phyloP scores from a whole-genome alignment of 2,797 vertebrate species.

The Lithobates pipiens region DNA sequence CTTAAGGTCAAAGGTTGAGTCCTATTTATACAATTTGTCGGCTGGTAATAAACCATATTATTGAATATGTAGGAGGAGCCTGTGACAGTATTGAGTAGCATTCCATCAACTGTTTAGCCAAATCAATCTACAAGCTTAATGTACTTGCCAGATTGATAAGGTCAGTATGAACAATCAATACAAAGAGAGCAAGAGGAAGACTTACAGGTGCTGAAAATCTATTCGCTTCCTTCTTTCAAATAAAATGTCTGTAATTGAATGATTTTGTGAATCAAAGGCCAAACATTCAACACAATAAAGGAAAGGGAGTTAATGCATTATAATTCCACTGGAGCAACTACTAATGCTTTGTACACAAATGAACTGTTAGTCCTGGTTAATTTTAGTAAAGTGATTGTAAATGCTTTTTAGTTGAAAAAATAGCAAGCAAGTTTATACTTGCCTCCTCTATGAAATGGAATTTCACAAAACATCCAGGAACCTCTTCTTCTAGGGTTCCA shows the following conservation, averaged over 20 bases:
- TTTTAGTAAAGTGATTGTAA: no score
- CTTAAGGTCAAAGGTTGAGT: slow-evolving; percentile 68
- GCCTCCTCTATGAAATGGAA: no score
- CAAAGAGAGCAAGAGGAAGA: slow-evolving; percentile 49
- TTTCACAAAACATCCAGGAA: no score
- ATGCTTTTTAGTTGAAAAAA: no score
- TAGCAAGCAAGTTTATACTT: no score
- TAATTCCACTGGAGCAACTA: not conserved
- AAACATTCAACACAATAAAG: slow-evolving; percentile 14
- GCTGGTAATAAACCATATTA: slow-evolving; percentile 51
- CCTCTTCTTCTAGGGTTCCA: no score
- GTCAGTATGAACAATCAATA: slow-evolving; percentile 64
- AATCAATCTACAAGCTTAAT: slow-evolving; percentile 53
- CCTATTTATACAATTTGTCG: slow-evolving; percentile 60
- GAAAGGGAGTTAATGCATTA: not conserved
- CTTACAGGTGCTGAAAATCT: slow-evolving; percentile 47
- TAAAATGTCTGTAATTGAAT: slow-evolving; percentile 36
- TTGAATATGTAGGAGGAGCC: slow-evolving; percentile 57
- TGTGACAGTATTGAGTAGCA: slow-evolving; percentile 61
- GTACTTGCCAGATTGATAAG: slow-evolving; percentile 64
- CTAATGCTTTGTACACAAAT: not conserved
- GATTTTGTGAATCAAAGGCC: slow-evolving; percentile 13
- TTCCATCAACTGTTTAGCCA: slow-evolving; percentile 68
- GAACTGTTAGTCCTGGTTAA: not conserved
- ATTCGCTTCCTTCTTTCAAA: slow-evolving; percentile 31